phyloP scores from a whole-genome alignment of 2,113 vertebrate genomes.

The Anas platyrhynchos region DNA sequence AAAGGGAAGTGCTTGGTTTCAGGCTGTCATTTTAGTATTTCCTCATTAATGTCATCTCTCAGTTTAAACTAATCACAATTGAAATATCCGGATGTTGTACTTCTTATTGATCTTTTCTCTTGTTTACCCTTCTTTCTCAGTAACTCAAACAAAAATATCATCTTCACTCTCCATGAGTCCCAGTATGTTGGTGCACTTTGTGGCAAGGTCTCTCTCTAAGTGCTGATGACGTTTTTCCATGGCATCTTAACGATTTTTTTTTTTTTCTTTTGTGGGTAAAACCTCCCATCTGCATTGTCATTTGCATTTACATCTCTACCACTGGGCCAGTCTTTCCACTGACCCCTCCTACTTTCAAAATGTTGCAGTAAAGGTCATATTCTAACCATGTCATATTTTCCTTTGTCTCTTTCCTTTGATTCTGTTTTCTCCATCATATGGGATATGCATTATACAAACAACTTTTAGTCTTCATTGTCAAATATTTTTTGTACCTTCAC shows the following conservation, averaged over 20 bases:
- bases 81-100: not conserved
- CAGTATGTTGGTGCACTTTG: not conserved
- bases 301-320: not conserved
- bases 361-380: not conserved
- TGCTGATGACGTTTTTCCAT: not conserved
- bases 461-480: not conserved
- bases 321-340: not conserved
- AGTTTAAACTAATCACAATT: not conserved
- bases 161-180: not conserved
- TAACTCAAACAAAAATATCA: not conserved
- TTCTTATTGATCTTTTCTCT: not conserved
- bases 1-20: not conserved
- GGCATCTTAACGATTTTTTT: accelerated
- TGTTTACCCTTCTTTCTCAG: not conserved
- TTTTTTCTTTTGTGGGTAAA: not conserved
- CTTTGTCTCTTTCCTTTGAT: not conserved
- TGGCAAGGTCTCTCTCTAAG: not conserved
- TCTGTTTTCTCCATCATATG: not conserved
- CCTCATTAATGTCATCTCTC: not conserved
- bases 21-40: not conserved
- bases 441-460: not conserved
- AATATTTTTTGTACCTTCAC: not conserved
- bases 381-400: not conserved
- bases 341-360: not conserved
- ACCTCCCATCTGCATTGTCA: not conserved